Base-by-base conservation (phyloP, 2,888 invertebrate genomes). In the Masnerella sp. region DNA sequence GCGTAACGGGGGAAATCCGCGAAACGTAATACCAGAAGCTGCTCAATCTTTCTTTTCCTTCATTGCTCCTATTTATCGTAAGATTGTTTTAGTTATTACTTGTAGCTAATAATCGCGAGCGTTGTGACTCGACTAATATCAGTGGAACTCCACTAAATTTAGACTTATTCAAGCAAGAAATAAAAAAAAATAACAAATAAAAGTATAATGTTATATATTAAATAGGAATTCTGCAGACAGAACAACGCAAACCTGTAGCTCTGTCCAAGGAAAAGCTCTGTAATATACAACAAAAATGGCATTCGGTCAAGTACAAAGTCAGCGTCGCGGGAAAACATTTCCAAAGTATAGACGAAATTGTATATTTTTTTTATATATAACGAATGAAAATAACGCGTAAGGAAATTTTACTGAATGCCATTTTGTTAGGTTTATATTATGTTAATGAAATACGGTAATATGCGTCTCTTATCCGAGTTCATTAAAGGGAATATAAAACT, bases 281-380 rank as follows among this genome's bases (percentile, higher is more conserved):
- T 85, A 85, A 83, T 74, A 84, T 83, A 84, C 69, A 77, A 72
- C 61, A 42, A 87, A 87, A 87, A 86, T 87, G 87, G 87, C 87
- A 87, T 87, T 87, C 86, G 86, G 86, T 65, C 86, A 80, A 87
- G 87, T 87, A 87, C 87, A 87, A 87, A 86, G 78, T 81, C 80
- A 83, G 82, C 83, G 82, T 85, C 84, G 83, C 78, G 79, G 80
- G 81, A 58, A 38, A 58, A 82, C 81, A 81, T 85, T 84, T 85
- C 81, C 81, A 84, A 83, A 83, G 81, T 81, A 82, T 85, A 87
- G 83, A 86, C 83, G 83, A 86, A 86, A 87, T 86, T 87, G 85
- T 87, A 86, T 87, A 87, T 87, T 87, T 87, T 87, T 87, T 86
- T 87, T 87, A 87, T 86, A 82, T 82, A 80, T 82, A 79, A 78